A percentile compares a stretch with the other conserved stretches of the same genome.
These are phyloP conservation scores for Sphaeridia pumilis DNA, from an alignment of 2,888 invertebrate genomes.

Conservation along the genomic window DNA sequence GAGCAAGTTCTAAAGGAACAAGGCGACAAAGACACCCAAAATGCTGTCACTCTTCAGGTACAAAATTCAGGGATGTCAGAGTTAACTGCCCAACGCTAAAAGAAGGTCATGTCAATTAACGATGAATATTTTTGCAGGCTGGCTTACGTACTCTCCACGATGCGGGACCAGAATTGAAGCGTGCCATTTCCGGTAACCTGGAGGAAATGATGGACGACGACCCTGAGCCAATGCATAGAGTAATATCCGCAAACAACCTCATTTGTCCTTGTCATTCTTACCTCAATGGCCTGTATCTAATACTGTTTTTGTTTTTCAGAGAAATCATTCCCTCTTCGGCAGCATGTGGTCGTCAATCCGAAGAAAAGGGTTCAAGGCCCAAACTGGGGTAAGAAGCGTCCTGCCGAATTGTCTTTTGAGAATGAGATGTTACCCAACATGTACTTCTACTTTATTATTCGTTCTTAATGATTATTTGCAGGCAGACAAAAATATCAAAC, in stretches of 20 bases:
- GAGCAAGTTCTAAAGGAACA: conserved; percentile 45
- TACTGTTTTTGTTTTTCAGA: no score
- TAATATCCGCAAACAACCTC: no score
- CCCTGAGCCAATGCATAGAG: conserved; percentile 96
- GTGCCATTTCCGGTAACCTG: conserved; percentile 97
- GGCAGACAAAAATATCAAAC: not conserved
- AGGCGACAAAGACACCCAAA: conserved; percentile 51
- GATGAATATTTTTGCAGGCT: no score
- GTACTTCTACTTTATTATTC: no score
- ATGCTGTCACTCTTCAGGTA: conserved; percentile 75
- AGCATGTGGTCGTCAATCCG: conserved; percentile 91
- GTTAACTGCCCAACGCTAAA: no score
- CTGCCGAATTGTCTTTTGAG: no score
- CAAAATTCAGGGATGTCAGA: no score
- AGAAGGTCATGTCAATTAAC: no score
- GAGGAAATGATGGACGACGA: conserved; percentile 83
- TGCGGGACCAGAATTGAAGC: conserved; percentile 92
- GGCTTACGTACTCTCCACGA: conserved; percentile 94
- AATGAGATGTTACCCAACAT: no score
- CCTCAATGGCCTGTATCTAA: no score
- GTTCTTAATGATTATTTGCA: not conserved
- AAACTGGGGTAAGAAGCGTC: conserved; percentile 34
- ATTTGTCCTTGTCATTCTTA: no score
- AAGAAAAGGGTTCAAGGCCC: conserved; percentile 50
- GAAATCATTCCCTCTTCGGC: conserved; percentile 91